Evolutionary conservation across 2,113 vertebrate genomes (phyloP).

Genomic region (Neotoma lepida): DNA sequence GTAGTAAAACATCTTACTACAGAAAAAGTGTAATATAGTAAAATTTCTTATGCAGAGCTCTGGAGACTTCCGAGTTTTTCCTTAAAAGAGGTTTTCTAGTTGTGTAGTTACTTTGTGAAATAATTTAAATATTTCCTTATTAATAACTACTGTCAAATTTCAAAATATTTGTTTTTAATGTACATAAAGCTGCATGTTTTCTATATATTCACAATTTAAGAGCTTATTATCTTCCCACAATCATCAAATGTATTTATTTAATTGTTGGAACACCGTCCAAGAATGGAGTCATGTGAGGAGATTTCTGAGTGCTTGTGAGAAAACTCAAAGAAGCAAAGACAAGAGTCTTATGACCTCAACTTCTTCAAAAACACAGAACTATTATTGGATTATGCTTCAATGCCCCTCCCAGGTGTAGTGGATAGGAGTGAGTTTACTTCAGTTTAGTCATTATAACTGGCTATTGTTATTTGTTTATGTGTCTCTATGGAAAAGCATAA

Average conservation of each 20-base stretch:
- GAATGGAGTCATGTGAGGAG: neutral
- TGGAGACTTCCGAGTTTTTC: slow-evolving; percentile 16
- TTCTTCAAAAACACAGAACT: neutral
- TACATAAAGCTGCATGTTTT: neutral
- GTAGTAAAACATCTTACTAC: neutral
- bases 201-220: neutral
- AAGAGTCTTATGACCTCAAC: neutral
- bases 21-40: neutral
- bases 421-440: neutral
- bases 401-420: neutral
- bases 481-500: neutral
- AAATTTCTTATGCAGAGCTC: neutral
- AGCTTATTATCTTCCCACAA: slow-evolving; percentile 35
- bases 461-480: neutral
- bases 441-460: neutral
- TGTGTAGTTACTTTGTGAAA: slow-evolving; percentile 30
- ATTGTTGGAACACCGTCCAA: neutral
- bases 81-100: slow-evolving; percentile 3
- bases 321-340: neutral
- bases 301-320: neutral
- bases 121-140: slow-evolving; percentile 11
- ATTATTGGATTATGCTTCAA: neutral
- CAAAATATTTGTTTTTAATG: slow-evolving; percentile 21
- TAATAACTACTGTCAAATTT: slow-evolving; percentile 5
- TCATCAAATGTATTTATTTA: slow-evolving; percentile 17